Conservation (phyloP, 2,113 vertebrate species). For the Bagarius yarrelli region DNA sequence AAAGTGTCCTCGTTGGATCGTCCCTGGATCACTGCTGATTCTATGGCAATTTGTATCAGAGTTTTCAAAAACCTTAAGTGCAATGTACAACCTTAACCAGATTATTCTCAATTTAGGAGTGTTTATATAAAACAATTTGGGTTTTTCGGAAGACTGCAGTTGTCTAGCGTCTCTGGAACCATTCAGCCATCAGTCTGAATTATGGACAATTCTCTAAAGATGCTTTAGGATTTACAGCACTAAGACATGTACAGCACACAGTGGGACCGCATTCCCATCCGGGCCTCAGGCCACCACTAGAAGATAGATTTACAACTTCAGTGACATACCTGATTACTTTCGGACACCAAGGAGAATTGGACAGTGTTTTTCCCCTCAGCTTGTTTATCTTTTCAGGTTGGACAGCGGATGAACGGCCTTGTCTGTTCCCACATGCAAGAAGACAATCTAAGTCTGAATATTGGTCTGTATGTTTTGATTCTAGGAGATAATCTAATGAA, state of each 20-base stretch:
- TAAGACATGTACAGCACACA: slow-evolving; percentile 53
- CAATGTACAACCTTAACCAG: background rate
- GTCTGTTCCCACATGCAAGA: slow-evolving; percentile 21
- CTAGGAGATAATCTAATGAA: too few relatives aligned
- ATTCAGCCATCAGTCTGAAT: slow-evolving; percentile 52
- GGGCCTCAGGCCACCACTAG: slow-evolving; percentile 58
- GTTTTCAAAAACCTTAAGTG: background rate
- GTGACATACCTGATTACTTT: slow-evolving; percentile 72
- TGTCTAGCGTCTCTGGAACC: slow-evolving; percentile 46
- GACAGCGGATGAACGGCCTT: slow-evolving; percentile 32
- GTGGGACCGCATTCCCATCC: slow-evolving; percentile 59
- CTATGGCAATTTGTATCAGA: background rate
- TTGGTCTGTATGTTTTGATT: background rate
- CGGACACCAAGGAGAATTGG: slow-evolving; percentile 66
- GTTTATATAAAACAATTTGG: slow-evolving; percentile 56
- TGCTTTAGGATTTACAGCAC: slow-evolving; percentile 64
- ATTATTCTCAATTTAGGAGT: background rate
- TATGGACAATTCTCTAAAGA: slow-evolving; percentile 54
- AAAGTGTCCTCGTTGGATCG: background rate
- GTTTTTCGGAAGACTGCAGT: slow-evolving; percentile 57
- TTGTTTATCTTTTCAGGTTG: slow-evolving; percentile 49
- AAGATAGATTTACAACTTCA: slow-evolving; percentile 67
- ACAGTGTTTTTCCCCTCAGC: slow-evolving; percentile 49
- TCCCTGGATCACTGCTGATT: background rate
- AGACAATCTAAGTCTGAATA: slow-evolving; percentile 11